phyloP scores from a whole-genome alignment of 1,140 invertebrate species.

The Megalonaias nervosa region DNA sequence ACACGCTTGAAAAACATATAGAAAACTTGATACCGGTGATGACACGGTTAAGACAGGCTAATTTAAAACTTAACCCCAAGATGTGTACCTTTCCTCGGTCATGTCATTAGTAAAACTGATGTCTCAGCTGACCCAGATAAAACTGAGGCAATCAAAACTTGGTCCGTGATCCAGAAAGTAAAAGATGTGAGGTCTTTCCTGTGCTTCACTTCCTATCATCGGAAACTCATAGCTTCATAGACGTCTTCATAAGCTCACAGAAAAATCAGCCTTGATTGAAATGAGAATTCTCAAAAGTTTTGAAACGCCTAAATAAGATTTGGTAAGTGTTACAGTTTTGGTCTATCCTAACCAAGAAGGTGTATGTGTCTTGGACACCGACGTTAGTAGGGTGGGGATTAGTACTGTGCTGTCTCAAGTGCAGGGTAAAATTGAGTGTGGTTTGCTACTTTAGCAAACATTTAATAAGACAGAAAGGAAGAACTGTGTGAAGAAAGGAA shows the following conservation, averaged over 20 bases:
- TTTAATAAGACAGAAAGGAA: slow-evolving; percentile 9
- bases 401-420: background rate
- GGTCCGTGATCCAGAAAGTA: slow-evolving; percentile 4
- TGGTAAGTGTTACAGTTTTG: too few relatives aligned
- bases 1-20: slow-evolving; percentile 21
- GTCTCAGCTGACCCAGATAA: background rate
- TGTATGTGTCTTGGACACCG: slow-evolving; percentile 8
- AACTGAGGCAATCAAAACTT: background rate
- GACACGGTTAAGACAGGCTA: slow-evolving; percentile 47
- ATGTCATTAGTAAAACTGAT: slow-evolving; percentile 1
- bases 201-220: slow-evolving; percentile 10
- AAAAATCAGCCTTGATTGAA: background rate
- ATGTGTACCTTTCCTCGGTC: slow-evolving; percentile 36
- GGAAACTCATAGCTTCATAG: background rate
- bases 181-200: slow-evolving; percentile 13
- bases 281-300: too few relatives aligned
- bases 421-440: background rate
- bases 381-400: background rate
- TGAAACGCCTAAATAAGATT: too few relatives aligned
- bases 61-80: slow-evolving; percentile 31
- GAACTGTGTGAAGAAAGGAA: background rate
- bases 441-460: slow-evolving; percentile 5
- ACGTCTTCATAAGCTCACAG: slow-evolving; percentile 12
- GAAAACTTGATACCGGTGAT: slow-evolving; percentile 62
- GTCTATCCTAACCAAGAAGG: background rate